Evolutionary conservation across 2,888 invertebrate species (phyloP), one percentile per base, ranked within the genome.

Genomic region (Cryptosula pallasiana): DNA sequence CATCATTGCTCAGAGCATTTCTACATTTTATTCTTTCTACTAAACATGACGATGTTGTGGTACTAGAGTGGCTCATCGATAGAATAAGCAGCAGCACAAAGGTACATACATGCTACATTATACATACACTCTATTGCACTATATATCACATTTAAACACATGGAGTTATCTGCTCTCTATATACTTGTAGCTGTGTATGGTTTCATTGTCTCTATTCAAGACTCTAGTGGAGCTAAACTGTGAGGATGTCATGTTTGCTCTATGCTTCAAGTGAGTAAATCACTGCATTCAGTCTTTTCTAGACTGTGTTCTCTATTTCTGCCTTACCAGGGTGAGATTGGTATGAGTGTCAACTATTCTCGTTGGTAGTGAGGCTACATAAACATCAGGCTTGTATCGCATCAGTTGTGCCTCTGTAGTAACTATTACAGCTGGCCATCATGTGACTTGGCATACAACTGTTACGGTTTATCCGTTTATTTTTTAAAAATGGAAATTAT

Each of bases 161-260:
- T 13, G 20, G 29, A n/a, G n/a, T n/a, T n/a, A n/a, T n/a, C n/a
- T n/a, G n/a, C n/a, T 25, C 23, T 71, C 23, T 5, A 27, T 58
- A 58, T 75, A 35, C 27, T 76, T 75, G 34, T 77, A 87, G 86
- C 78, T 88, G 69, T 93, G 94, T 75, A 88, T 95, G 79, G 94
- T 95, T 13, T 92, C 96, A 0, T 86, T 98, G 78, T 91, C 94
- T 0, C 86, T 98, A 16, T 93, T 98, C 85, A 92, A 94, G 83
- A 94, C 95, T 0, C 87, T 98, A 74, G 88, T 97, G 71, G 91
- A 93, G 79, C 87, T 97, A 74, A 93, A 95, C 85, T 96, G 95
- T 86, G 98, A 98, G 85, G 98, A 98, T 84, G 90, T 97, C 69
- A 93, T 98, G 92, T 87, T 95, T 78, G 94, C 95, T 81, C 87